These are phyloP conservation scores for Sceloporus undulatus DNA, from an alignment of 2,113 vertebrate species.

Conservation along the genomic window DNA sequence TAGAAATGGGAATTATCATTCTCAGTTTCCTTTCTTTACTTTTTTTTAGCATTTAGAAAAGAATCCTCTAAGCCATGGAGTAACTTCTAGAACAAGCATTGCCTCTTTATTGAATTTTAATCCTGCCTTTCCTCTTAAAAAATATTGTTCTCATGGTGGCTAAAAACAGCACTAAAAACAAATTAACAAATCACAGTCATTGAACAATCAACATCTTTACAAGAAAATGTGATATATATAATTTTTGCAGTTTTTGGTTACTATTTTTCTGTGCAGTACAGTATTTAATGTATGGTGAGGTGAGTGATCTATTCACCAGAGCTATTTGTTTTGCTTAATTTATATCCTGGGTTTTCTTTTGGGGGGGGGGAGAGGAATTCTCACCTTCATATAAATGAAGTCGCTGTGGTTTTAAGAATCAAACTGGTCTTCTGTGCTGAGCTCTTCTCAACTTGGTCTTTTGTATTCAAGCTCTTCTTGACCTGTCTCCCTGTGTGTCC, in stretches of 20 bases:
- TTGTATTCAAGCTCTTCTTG: conserved; percentile 53
- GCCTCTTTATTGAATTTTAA: no score
- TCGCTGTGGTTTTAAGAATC: conserved; percentile 63
- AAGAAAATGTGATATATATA: conserved; percentile 44
- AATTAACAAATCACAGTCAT: no score
- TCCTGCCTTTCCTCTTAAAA: no score
- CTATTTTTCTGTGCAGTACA: conserved; percentile 47
- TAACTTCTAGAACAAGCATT: conserved; percentile 51
- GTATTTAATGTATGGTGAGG: conserved; percentile 57
- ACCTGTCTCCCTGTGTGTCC: conserved; percentile 16
- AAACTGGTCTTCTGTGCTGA: conserved; percentile 64
- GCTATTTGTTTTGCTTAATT: no score
- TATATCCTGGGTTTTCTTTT: conserved; percentile 24
- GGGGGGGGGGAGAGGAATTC: conserved; percentile 23
- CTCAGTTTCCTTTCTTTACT: conserved; percentile 19
- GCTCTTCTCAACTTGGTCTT: conserved; percentile 52
- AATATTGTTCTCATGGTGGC: no score
- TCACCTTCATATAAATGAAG: conserved; percentile 60
- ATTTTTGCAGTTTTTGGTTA: conserved; percentile 62
- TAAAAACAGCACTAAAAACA: no score
- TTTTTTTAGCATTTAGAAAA: conserved; percentile 9
- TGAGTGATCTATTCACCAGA: not conserved
- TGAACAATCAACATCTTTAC: conserved; percentile 19
- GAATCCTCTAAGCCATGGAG: not conserved
- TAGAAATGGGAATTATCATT: conserved; percentile 29